Evolutionary conservation across 2,888 invertebrate genomes (phyloP).

Genomic region (Pegoplata infirma): DNA sequence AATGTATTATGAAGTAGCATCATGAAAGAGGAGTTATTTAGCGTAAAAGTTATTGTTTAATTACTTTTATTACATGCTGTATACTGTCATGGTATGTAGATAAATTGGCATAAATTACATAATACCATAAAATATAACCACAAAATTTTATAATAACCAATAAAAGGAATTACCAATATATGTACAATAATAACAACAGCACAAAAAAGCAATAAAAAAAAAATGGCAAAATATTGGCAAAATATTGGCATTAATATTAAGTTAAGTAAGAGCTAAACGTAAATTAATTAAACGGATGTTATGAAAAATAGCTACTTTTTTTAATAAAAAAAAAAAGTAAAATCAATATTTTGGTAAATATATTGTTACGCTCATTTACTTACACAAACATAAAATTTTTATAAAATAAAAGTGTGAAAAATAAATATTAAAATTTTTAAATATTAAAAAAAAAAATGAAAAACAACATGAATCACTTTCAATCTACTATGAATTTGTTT

Average conservation of each 20-base stretch:
- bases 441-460: background rate
- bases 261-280: background rate
- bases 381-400: background rate
- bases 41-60: constrained; percentile 15
- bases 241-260: background rate
- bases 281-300: background rate
- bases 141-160: background rate
- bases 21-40: constrained; percentile 1
- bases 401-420: background rate
- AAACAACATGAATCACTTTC: background rate
- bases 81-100: constrained; percentile 7
- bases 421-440: too few species aligned
- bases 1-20: background rate
- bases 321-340: background rate
- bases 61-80: too few species aligned
- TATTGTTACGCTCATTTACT: background rate
- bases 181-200: too few species aligned
- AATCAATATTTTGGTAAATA: background rate
- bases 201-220: too few species aligned
- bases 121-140: background rate
- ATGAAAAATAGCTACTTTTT: too few species aligned
- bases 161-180: background rate
- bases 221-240: too few species aligned
- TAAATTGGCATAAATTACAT: background rate
- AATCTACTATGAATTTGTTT: background rate